Evolutionary conservation across 2,888 invertebrate species (phyloP).

Genomic region (Cremastinae sp.): DNA sequence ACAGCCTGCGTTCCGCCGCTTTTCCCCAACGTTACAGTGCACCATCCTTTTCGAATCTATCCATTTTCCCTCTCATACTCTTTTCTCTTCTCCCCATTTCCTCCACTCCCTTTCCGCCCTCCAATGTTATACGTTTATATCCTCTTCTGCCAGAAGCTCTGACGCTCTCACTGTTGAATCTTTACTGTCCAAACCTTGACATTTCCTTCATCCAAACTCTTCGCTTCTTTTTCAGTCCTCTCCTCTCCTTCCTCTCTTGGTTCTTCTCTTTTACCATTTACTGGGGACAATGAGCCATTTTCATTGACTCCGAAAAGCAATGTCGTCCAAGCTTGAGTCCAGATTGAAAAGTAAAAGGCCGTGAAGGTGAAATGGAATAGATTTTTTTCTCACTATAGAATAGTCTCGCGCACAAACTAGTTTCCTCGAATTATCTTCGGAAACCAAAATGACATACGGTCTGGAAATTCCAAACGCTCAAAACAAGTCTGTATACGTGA

Average conservation of each 20-base stretch:
- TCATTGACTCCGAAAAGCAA: conserved; percentile 20
- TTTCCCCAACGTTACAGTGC: conserved; percentile 68
- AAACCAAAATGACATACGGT: conserved; percentile 9
- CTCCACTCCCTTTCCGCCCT: conserved; percentile 49
- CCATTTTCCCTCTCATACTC: conserved; percentile 43
- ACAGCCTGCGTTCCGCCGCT: conserved; percentile 63
- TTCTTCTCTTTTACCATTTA: conserved; percentile 22
- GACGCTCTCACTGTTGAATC: conserved; percentile 59
- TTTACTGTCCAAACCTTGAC: conserved; percentile 54
- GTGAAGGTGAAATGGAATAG: conserved; percentile 6
- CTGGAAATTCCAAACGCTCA: not conserved
- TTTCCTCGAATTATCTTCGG: conserved; percentile 41
- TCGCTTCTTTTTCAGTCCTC: conserved; percentile 15
- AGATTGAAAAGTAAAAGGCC: conserved; percentile 7
- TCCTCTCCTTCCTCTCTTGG: not conserved
- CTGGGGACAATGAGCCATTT: conserved; percentile 27
- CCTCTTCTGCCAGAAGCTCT: conserved; percentile 3
- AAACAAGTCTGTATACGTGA: not conserved
- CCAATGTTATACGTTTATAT: conserved; percentile 49
- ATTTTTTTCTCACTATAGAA: not conserved
- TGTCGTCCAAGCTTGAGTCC: conserved; percentile 12
- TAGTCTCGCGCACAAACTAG: conserved; percentile 22
- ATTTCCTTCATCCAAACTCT: conserved; percentile 43
- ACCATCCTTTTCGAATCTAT: conserved; percentile 58
- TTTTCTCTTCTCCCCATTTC: conserved; percentile 50